phyloP scores from a whole-genome alignment of 2,888 invertebrate species.

The Rhynchonema sp. region DNA sequence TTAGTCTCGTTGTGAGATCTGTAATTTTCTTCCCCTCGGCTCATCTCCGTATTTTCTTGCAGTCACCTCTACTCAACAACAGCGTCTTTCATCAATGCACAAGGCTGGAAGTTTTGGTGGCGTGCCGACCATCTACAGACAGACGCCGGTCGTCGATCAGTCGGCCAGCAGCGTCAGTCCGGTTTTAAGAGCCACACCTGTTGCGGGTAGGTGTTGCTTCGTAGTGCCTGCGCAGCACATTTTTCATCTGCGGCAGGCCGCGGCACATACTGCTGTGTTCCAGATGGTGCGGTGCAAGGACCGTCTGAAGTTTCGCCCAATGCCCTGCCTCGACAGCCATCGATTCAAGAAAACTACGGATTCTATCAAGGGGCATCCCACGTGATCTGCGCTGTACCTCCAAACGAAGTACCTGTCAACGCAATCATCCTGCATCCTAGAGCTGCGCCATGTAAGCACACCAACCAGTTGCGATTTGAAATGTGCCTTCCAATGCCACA shows the following conservation, averaged over 20 bases:
- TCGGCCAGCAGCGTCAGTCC: background rate
- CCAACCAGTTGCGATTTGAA: too few relatives aligned
- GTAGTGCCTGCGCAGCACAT: too few relatives aligned
- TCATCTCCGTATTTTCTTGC: too few relatives aligned
- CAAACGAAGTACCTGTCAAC: background rate
- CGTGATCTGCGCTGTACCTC: slow-evolving; percentile 3
- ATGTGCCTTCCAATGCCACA: too few relatives aligned
- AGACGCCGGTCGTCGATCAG: background rate
- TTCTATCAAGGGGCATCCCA: background rate
- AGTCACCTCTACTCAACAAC: too few relatives aligned
- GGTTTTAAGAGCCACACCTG: too few relatives aligned
- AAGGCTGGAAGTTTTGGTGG: slow-evolving; percentile 8
- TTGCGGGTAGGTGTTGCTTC: too few relatives aligned
- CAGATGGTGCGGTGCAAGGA: background rate
- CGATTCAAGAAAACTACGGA: slow-evolving; percentile 1
- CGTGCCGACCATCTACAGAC: slow-evolving; percentile 3
- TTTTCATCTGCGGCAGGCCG: too few relatives aligned
- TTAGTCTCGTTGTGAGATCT: too few relatives aligned
- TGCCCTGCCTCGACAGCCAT: slow-evolving; percentile 2
- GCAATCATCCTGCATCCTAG: background rate
- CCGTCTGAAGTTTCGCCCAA: background rate
- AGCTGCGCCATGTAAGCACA: too few relatives aligned
- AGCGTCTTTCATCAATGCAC: slow-evolving; percentile 3
- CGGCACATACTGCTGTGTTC: too few relatives aligned
- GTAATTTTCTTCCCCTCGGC: too few relatives aligned